A percentile compares a stretch with the other conserved stretches of the same genome.
phyloP scores from a whole-genome alignment of 2,113 vertebrate genomes.

The Hippotragus niger region DNA sequence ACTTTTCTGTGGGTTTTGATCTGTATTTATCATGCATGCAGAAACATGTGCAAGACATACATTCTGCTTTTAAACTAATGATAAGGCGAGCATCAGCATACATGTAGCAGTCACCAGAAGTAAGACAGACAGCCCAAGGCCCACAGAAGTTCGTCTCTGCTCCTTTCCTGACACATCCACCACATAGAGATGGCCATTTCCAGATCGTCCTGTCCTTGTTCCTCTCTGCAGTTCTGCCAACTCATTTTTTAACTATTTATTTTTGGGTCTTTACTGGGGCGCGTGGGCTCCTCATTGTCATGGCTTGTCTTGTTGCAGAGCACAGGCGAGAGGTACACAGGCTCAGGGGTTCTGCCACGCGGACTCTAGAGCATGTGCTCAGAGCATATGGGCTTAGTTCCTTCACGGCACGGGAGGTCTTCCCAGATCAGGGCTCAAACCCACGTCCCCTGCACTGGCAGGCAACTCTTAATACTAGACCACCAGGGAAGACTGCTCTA shows the following conservation, averaged over 20 bases:
- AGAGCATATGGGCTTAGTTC: neutral
- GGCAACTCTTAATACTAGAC: neutral
- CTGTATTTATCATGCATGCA: neutral
- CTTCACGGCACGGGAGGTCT: accelerated
- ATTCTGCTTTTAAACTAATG: neutral
- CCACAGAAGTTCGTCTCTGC: accelerated
- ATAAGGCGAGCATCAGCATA: accelerated
- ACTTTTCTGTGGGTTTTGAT: neutral
- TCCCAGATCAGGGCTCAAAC: neutral
- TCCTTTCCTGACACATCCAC: neutral
- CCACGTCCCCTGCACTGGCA: neutral
- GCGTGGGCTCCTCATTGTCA: accelerated
- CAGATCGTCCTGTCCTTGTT: neutral
- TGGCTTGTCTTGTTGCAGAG: neutral
- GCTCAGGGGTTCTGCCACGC: accelerated
- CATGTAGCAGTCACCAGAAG: neutral
- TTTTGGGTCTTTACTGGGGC: neutral
- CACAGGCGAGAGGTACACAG: accelerated
- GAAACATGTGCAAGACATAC: neutral
- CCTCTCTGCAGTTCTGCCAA: neutral
- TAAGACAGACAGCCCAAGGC: neutral
- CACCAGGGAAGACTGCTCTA: neutral
- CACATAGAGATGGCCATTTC: neutral
- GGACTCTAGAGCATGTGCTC: neutral
- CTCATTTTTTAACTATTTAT: neutral